Base-by-base conservation (phyloP, 1,140 invertebrate species). In the Lepidurus arcticus region DNA sequence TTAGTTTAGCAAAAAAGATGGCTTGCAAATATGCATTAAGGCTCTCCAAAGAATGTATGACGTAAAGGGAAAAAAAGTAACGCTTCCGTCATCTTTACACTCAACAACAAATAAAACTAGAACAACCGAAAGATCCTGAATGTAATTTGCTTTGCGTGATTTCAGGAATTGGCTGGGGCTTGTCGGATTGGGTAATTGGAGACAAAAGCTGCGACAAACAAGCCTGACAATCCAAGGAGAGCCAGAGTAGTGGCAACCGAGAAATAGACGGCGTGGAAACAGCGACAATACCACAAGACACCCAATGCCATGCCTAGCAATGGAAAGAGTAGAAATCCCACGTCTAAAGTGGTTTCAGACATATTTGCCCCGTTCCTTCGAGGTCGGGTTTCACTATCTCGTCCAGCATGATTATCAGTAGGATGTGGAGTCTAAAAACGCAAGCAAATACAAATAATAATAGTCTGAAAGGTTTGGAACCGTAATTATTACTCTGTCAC, bases 221-320 rank as follows among this genome's bases (percentile, higher is more conserved):
- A 85, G 74, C 87, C 88, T 42, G 89, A 90, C 4, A 91, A 85
- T 1, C 87, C 87, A 24, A 88, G 87, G 7, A 91, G 83, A 16
- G 87, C 87, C 8, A 90, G 83, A 3, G 90, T 90, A n/a, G 89
- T 88, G 5, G 88, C 88, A 16, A 87, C 86, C 73, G 88, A 89
- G 80, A 90, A 91, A 77, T 90, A 86, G 81, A 89, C 87, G 80
- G 87, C 86, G 82, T 90, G 90, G 78, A 88, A 86, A 78, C 89
- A 88, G 47, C 89, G 84, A n/a, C 88, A 87, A 80, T 90, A 90
- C 90, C 90, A 90, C 73, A 89, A 85, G 26, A 88, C 79, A 75
- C 85, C 85, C 42, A 91, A 81, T 1, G 89, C 81, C 76, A 88
- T n/a, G 83, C 87, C 88, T 45, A 89, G 84, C 73, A 88, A 85